Percentiles rank a stretch among this genome's conserved stretches.
Evolutionary conservation across 2,797 vertebrate genomes (phyloP).

Genomic region (Lateolabrax maculatus): DNA sequence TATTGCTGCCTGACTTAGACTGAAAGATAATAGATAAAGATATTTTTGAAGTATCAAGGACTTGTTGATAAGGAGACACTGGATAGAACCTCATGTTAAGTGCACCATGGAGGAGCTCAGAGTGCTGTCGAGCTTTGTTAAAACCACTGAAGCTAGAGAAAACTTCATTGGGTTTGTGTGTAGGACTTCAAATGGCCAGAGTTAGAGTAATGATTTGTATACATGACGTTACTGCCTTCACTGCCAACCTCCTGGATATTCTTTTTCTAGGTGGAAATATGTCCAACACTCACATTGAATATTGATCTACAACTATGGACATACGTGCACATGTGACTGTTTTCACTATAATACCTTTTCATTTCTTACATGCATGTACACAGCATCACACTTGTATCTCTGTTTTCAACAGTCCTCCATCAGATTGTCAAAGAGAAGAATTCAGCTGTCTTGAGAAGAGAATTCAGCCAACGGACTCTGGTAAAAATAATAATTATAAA

Average conservation of each 20-base stretch:
- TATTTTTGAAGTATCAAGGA: neutral
- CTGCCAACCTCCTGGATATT: neutral
- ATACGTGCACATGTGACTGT: neutral
- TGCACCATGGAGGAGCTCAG: neutral
- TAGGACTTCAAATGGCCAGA: neutral
- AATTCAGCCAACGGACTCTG: conserved; percentile 85
- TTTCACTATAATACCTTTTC: neutral
- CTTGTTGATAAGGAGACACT: neutral
- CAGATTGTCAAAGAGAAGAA: conserved; percentile 86
- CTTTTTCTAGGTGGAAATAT: neutral
- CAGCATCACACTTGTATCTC: neutral
- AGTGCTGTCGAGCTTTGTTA: neutral
- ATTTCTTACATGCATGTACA: neutral
- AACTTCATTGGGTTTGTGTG: neutral
- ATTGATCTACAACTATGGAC: neutral
- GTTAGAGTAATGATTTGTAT: too few species aligned
- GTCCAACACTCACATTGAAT: neutral
- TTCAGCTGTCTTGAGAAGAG: conserved; percentile 85
- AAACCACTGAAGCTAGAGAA: neutral
- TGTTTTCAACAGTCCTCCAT: conserved; percentile 79
- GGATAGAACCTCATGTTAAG: neutral
- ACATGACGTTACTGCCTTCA: neutral
- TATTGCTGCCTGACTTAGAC: neutral
- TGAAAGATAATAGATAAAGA: neutral
- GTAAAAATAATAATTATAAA: conserved; percentile 39